A percentile compares a stretch with the other conserved stretches of the same genome.
These are phyloP conservation scores for Himalopsyche kuldschensis DNA, from an alignment of 2,888 invertebrate genomes.

Conservation along the genomic window DNA sequence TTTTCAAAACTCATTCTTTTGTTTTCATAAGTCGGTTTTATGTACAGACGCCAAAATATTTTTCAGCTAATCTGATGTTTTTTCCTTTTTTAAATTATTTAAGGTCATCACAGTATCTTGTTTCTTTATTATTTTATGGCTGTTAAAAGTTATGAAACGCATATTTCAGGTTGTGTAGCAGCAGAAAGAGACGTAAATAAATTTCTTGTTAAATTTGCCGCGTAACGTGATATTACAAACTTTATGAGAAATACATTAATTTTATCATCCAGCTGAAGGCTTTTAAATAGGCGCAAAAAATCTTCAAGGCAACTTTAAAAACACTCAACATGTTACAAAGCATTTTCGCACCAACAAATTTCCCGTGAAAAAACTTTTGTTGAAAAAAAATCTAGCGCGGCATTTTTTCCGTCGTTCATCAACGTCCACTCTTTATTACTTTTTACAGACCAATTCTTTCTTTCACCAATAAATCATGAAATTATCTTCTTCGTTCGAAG, in stretches of 20 bases:
- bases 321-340: not conserved
- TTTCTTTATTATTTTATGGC: not conserved
- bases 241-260: conserved; percentile 1
- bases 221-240: not conserved
- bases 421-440: conserved; percentile 30
- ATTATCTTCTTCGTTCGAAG: conserved; percentile 31
- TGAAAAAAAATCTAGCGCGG: not conserved
- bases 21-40: not conserved
- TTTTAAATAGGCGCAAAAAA: conserved; percentile 6
- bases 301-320: not conserved
- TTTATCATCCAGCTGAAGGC: conserved; percentile 1
- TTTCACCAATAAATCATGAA: conserved; percentile 30
- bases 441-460: conserved; percentile 33
- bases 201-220: conserved; percentile 1
- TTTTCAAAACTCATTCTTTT: not conserved
- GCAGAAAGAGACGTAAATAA: not conserved
- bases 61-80: not conserved
- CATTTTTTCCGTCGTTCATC: conserved; percentile 19
- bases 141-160: not conserved
- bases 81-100: not conserved
- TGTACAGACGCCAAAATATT: not conserved
- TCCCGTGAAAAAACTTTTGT: not conserved
- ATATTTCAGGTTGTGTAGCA: not conserved
- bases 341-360: not conserved
- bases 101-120: not conserved